Evolutionary conservation across 2,797 vertebrate species (phyloP).

Genomic region (Sebastes umbrosus): DNA sequence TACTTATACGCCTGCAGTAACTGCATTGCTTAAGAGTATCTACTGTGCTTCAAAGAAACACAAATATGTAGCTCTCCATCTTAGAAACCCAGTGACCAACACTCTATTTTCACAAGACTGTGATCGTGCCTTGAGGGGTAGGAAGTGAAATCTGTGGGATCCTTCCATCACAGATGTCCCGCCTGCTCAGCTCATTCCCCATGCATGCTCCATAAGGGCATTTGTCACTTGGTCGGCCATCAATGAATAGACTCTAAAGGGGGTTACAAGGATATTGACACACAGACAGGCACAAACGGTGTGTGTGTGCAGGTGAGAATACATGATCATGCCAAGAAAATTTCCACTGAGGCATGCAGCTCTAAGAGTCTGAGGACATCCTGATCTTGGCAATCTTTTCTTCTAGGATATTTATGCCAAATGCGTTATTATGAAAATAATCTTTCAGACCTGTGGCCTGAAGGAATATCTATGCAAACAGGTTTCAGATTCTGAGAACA

Average conservation of each 20-base stretch:
- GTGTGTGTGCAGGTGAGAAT: conserved; percentile 9
- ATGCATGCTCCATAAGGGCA: conserved; percentile 41
- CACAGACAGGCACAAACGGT: conserved; percentile 11
- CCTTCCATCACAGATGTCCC: conserved; percentile 44
- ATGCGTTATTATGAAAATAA: background rate
- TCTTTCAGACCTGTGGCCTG: background rate
- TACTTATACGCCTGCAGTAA: background rate
- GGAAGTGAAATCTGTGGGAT: conserved; percentile 50
- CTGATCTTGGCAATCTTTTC: conserved; percentile 25
- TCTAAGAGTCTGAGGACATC: conserved; percentile 18
- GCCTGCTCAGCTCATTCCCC: conserved; percentile 42
- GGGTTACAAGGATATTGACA: conserved; percentile 41
- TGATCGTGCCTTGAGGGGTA: conserved; percentile 25
- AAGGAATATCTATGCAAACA: conserved; percentile 5
- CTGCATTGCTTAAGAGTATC: background rate
- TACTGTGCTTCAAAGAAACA: background rate
- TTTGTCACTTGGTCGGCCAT: conserved; percentile 59
- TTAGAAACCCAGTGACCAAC: conserved; percentile 1
- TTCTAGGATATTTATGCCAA: background rate
- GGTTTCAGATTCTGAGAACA: conserved; percentile 16
- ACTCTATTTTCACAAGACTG: conserved; percentile 27
- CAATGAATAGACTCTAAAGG: conserved; percentile 47
- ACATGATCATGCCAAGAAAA: conserved; percentile 27
- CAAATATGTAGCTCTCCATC: background rate
- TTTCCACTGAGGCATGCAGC: conserved; percentile 36